These are phyloP conservation scores for Crotophaga sulcirostris DNA, from an alignment of 2,113 vertebrate genomes.

Conservation along the genomic window DNA sequence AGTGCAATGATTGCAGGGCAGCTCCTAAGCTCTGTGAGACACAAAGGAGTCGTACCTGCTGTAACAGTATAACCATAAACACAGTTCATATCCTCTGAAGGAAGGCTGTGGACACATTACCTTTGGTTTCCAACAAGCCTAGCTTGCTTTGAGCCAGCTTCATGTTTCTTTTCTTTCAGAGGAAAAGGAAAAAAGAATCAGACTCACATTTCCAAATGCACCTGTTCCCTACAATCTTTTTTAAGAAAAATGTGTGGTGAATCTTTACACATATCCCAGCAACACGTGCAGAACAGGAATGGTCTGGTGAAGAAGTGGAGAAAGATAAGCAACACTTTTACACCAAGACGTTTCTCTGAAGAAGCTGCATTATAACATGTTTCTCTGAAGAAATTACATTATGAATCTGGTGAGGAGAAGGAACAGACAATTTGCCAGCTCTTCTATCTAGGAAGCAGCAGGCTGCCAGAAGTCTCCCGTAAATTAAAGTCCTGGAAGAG, in stretches of 20 bases:
- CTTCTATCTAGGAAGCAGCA: slow-evolving; percentile 27
- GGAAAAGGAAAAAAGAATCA: background rate
- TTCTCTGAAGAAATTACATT: background rate
- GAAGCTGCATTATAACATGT: background rate
- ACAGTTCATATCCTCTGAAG: background rate
- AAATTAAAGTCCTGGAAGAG: slow-evolving; percentile 39
- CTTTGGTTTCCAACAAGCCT: background rate
- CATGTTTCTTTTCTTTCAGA: background rate
- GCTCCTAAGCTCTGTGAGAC: background rate
- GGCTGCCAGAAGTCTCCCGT: slow-evolving; percentile 9
- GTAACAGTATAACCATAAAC: background rate
- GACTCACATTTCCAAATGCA: background rate
- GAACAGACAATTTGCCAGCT: background rate
- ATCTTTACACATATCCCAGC: background rate
- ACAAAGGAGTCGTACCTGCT: background rate
- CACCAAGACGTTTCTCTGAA: background rate
- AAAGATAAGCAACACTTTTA: background rate
- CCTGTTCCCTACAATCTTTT: background rate
- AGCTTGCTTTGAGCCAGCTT: background rate
- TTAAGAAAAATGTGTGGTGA: background rate
- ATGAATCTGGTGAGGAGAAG: background rate
- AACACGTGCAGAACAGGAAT: background rate
- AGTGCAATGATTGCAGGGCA: background rate
- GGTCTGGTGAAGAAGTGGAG: background rate
- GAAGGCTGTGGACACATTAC: background rate